Evolutionary conservation across 1,140 invertebrate genomes (phyloP).

Genomic region (Ceratina calcarata): DNA sequence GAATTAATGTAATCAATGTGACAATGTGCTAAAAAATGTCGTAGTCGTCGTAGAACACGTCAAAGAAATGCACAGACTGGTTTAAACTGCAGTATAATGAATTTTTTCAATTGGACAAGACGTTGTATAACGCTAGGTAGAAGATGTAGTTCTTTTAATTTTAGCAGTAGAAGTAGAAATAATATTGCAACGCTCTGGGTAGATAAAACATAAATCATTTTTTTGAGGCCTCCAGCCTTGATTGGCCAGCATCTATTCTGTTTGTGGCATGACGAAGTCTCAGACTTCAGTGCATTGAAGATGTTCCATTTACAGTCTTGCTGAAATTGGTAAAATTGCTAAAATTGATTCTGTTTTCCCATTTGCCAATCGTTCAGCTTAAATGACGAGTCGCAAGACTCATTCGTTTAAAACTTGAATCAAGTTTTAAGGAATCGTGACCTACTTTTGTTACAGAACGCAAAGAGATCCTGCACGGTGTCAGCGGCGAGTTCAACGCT

Average conservation of each 20-base stretch:
- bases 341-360: not conserved
- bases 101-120: too few relatives aligned
- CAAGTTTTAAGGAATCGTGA: too few relatives aligned
- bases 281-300: not conserved
- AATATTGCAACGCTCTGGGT: not conserved
- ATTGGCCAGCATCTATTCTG: not conserved
- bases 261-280: not conserved
- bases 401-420: too few relatives aligned
- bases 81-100: too few relatives aligned
- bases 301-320: not conserved
- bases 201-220: not conserved
- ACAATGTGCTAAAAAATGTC: too few relatives aligned
- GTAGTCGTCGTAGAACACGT: too few relatives aligned
- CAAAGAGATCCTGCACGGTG: constrained; percentile 85
- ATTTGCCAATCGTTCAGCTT: too few relatives aligned
- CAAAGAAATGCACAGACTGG: too few relatives aligned
- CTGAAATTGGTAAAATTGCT: not conserved
- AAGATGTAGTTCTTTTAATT: not conserved
- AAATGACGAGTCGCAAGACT: too few relatives aligned
- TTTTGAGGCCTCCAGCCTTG: not conserved
- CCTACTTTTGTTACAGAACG: constrained; percentile 81
- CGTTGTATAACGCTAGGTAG: too few relatives aligned
- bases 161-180: not conserved
- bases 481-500: constrained; percentile 85
- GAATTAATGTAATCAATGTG: too few relatives aligned